Percentiles rank a stretch among this genome's conserved stretches.
These are phyloP conservation scores for Oikopleura dioica DNA, from an alignment of 23 tunicate species.

Conservation along the genomic window DNA sequence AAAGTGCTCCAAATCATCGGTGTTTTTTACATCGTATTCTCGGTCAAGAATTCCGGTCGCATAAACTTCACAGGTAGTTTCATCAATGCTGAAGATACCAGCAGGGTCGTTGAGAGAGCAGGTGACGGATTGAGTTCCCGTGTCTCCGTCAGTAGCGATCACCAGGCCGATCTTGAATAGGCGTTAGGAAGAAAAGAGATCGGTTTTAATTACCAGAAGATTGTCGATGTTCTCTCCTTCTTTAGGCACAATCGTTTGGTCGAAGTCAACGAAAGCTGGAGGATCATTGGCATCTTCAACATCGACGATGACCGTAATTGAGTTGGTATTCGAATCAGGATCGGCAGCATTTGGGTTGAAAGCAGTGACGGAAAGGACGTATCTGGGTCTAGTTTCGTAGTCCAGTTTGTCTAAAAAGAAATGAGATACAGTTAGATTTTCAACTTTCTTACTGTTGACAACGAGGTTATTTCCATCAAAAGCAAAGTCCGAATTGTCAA, in stretches of 20 bases:
- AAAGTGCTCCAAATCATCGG: too few relatives aligned
- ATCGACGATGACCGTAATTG: background rate
- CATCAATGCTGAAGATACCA: background rate
- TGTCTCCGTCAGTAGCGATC: background rate
- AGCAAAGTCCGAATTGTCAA: background rate
- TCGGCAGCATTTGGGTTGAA: background rate
- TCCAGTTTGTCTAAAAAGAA: too few relatives aligned
- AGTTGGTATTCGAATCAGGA: background rate
- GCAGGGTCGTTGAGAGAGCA: background rate
- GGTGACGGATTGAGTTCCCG: background rate
- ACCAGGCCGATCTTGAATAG: background rate
- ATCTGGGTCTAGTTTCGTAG: background rate
- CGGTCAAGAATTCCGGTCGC: background rate
- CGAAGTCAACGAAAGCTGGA: background rate
- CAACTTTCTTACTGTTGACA: background rate
- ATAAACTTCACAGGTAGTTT: background rate
- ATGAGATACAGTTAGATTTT: too few relatives aligned
- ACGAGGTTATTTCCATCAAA: background rate
- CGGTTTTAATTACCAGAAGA: background rate
- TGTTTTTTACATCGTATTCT: background rate
- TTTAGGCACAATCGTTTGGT: background rate
- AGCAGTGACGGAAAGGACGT: background rate
- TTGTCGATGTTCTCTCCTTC: too few relatives aligned
- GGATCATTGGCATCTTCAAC: background rate
- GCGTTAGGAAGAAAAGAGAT: too few relatives aligned